These are phyloP conservation scores for Steinernema scapterisci DNA, from an alignment of 2,888 invertebrate species.

Conservation along the genomic window DNA sequence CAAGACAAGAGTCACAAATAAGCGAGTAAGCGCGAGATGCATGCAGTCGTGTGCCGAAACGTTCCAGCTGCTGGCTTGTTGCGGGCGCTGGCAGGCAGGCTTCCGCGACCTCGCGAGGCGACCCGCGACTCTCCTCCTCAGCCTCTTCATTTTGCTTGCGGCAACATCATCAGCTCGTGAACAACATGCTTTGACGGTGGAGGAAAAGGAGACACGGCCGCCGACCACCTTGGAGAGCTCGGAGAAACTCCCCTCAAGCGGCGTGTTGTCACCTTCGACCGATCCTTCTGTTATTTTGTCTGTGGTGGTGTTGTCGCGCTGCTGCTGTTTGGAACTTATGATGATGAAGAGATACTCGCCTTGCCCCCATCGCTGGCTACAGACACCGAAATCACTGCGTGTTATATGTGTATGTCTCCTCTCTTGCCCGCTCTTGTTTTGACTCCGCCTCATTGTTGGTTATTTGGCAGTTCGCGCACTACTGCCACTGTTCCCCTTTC, in stretches of 20 bases:
- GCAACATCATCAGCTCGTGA: constrained; percentile 25
- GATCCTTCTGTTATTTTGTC: background rate
- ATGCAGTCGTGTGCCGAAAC: background rate
- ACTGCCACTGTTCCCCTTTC: background rate
- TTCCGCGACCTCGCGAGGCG: background rate
- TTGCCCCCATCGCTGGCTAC: no score
- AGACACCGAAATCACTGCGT: background rate
- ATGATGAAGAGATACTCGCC: no score
- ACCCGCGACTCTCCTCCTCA: background rate
- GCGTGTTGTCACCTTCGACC: background rate
- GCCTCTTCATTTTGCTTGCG: constrained; percentile 29
- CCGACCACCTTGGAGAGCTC: background rate
- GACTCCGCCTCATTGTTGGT: constrained; percentile 32
- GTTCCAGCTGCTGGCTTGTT: background rate
- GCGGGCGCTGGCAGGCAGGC: no score
- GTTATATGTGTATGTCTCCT: background rate
- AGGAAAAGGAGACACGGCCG: background rate
- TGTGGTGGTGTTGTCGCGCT: background rate
- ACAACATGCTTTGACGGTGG: constrained; percentile 8
- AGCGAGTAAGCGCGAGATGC: background rate
- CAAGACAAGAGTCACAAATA: constrained; percentile 17
- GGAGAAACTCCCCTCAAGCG: background rate
- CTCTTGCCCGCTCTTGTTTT: background rate
- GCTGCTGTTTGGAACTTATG: background rate
- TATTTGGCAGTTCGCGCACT: constrained; percentile 9